Evolutionary conservation across 2,888 invertebrate species (phyloP), one percentile per base, ranked within the genome.

Genomic region (Drosophila fungiperda): DNA sequence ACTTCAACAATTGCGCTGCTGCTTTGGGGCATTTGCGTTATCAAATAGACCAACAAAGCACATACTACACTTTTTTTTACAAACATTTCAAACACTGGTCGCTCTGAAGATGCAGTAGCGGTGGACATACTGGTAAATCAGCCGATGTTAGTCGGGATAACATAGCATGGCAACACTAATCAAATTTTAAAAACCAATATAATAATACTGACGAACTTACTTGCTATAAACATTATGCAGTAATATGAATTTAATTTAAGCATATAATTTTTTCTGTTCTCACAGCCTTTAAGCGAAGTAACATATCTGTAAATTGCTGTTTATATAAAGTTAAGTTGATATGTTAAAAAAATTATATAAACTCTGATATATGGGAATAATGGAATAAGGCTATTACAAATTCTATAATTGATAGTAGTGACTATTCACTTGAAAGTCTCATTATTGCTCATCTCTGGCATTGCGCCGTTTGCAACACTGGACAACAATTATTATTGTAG

Each of bases 11-110:
- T 57, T 26, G 40, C 15, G 48, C 23, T 20, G 62, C 38, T 64
- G 63, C 45, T 55, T 68, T 55, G 48, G 54, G 60, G 29, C 42
- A 68, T 83, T 79, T 77, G 71, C 87, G 87, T 82, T 79, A 84
- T 68, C 74, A 78, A 75, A 85, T 63, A 52, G 4, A 26, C 58
- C 74, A 74, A 66, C 64, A 68, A 73, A 45, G 58, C 63, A 49
- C 59, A 60, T 59, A 54, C 0, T n/a, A 12, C 23, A 55, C 23
- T 53, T 35, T 6, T 26, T 49, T 49, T 32, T 35, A 9, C 38
- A 20, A 20, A 1, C 23, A n/a, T 79, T 61, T 36, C 26, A 32
- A 78, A 17, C 71, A 78, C 79, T 75, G 57, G 20, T 9, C 5
- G n/a, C 3, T 5, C 23, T 15, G 26, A 45, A 23, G 26, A 38